phyloP scores from a whole-genome alignment of 2,797 vertebrate species.

The Micrastur ruficollis region DNA sequence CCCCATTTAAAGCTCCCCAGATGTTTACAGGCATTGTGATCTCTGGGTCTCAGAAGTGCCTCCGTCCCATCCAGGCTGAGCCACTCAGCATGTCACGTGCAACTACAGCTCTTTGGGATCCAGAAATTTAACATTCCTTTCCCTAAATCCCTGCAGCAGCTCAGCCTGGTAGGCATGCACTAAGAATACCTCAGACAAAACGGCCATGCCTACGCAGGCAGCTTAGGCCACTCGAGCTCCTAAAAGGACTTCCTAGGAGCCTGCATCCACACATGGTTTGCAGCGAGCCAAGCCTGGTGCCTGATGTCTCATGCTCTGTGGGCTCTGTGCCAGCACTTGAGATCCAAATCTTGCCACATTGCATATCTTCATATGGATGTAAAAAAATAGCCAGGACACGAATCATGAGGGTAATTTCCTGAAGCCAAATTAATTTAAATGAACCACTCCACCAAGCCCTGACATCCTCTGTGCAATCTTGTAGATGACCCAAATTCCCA shows the following conservation, averaged over 20 bases:
- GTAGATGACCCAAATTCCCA: neutral
- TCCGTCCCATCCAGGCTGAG: neutral
- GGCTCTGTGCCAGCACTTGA: neutral
- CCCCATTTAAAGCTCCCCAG: neutral
- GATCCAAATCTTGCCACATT: neutral
- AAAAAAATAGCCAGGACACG: neutral
- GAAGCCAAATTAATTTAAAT: neutral
- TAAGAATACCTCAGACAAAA: neutral
- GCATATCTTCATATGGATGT: neutral
- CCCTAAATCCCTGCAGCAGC: neutral
- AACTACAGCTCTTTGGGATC: neutral
- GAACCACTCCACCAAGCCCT: neutral
- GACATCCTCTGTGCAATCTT: neutral
- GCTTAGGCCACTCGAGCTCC: neutral
- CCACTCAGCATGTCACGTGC: accelerated
- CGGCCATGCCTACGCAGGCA: neutral
- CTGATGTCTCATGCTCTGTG: accelerated
- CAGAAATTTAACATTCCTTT: neutral
- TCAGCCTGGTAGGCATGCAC: neutral
- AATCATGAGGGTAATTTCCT: neutral
- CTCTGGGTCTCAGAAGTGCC: neutral
- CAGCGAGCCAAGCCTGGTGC: neutral
- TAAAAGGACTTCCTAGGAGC: neutral
- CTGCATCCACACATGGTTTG: neutral
- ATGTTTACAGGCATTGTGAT: neutral